A percentile compares a stretch with the other conserved stretches of the same genome.
Conservation (phyloP, 2,888 invertebrate species). For the Adelphocoris suturalis region DNA sequence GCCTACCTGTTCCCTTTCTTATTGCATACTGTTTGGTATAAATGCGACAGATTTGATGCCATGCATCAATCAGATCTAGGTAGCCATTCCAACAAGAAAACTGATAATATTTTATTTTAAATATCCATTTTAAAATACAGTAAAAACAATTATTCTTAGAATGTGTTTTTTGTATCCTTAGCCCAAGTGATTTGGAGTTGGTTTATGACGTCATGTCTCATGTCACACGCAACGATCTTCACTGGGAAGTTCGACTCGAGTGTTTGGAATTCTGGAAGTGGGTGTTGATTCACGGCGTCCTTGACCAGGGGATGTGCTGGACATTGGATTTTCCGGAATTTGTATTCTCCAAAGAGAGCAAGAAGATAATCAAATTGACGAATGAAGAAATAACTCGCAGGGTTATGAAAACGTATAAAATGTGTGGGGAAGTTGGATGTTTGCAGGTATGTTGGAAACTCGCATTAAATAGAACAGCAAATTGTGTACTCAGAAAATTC, state of each 20-base stretch:
- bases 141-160: too few species aligned
- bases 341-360: conserved; percentile 88
- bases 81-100: too few species aligned
- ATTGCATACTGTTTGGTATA: too few species aligned
- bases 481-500: too few species aligned
- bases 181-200: conserved; percentile 6
- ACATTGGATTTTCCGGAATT: conserved; percentile 86
- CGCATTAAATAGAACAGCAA: too few species aligned
- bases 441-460: conserved; percentile 80
- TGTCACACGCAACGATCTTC: conserved; percentile 81
- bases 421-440: conserved; percentile 85
- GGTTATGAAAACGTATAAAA: conserved; percentile 84
- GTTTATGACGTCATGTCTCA: conserved; percentile 67
- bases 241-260: conserved; percentile 90
- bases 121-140: too few species aligned
- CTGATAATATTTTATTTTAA: too few species aligned
- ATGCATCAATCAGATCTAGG: too few species aligned
- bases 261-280: conserved; percentile 87
- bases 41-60: too few species aligned
- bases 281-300: conserved; percentile 84
- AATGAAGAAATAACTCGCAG: conserved; percentile 84
- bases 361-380: conserved; percentile 87
- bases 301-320: conserved; percentile 90
- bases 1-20: too few species aligned
- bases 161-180: background rate